Conservation (phyloP, 2,888 invertebrate genomes). For the Atrina japonica region DNA sequence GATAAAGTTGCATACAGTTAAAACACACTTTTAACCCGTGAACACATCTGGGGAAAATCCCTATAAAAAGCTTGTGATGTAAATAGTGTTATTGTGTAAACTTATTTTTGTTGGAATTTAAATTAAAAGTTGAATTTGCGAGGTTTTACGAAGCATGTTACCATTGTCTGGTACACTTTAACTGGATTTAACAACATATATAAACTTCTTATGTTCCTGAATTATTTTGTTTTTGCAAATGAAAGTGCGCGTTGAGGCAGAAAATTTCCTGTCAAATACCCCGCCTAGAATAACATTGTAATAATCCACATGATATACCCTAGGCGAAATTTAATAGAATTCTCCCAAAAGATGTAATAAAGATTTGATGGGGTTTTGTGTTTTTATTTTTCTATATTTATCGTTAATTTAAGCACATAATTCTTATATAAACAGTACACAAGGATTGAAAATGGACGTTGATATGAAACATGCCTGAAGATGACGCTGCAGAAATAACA, state of each 20-base stretch:
- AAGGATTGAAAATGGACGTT: constrained; percentile 19
- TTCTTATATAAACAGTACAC: constrained; percentile 32
- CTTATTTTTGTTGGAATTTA: too few relatives aligned
- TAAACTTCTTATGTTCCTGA: constrained; percentile 3
- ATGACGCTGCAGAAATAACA: constrained; percentile 19
- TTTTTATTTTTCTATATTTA: constrained; percentile 37
- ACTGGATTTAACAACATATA: too few relatives aligned
- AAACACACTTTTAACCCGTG: too few relatives aligned
- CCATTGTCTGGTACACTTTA: too few relatives aligned
- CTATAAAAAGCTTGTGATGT: too few relatives aligned
- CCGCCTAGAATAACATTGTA: constrained; percentile 23
- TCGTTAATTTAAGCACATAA: constrained; percentile 35
- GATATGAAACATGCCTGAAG: constrained; percentile 23
- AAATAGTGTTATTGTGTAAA: too few relatives aligned
- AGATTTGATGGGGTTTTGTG: constrained; percentile 20
- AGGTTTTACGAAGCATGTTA: too few relatives aligned
- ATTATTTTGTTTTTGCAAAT: constrained; percentile 24
- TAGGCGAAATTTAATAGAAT: constrained; percentile 14
- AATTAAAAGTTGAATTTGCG: too few relatives aligned
- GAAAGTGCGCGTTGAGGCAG: constrained; percentile 12
- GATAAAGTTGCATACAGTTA: neutral
- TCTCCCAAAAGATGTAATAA: constrained; percentile 15
- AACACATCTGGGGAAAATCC: too few relatives aligned
- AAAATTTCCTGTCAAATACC: constrained; percentile 12
- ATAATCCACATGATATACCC: constrained; percentile 4